A percentile compares a stretch with the other conserved stretches of the same genome.
These are phyloP conservation scores for Herpetotheres cachinnans DNA, from an alignment of 2,113 vertebrate species.

Conservation along the genomic window DNA sequence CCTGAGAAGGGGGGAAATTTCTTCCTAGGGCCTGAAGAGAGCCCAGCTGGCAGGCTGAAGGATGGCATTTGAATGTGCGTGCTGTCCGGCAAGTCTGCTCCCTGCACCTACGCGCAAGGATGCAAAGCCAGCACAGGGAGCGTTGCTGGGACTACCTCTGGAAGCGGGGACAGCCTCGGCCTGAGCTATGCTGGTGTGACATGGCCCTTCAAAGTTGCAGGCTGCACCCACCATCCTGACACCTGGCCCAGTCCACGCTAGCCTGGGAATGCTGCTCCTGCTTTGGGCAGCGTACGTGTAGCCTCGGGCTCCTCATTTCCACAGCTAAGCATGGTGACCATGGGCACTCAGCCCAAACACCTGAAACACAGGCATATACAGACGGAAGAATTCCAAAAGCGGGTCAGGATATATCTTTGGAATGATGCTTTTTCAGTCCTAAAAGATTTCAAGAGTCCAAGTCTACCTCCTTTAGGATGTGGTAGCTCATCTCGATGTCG, in stretches of 20 bases:
- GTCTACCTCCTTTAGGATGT: not conserved
- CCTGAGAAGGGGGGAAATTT: too few species aligned
- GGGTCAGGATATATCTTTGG: not conserved
- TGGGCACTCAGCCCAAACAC: not conserved
- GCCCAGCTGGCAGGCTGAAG: not conserved
- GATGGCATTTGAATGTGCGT: not conserved
- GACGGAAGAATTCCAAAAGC: not conserved
- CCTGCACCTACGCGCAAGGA: not conserved
- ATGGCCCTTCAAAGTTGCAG: too few species aligned
- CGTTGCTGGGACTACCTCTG: fast-evolving
- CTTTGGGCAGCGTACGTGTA: fast-evolving
- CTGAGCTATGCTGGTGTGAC: not conserved
- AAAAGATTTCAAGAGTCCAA: not conserved
- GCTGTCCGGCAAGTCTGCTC: not conserved
- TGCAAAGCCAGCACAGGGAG: not conserved
- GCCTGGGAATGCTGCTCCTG: not conserved
- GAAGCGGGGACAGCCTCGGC: not conserved
- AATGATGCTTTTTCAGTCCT: not conserved
- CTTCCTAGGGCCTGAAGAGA: not conserved
- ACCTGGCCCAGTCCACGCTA: too few species aligned
- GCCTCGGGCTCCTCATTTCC: not conserved
- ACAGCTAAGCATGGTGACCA: not conserved
- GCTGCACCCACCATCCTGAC: fast-evolving
- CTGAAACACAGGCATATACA: fast-evolving
- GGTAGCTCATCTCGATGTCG: not conserved